phyloP scores from a whole-genome alignment of 2,113 vertebrate genomes.

The Odocoileus virginianus region DNA sequence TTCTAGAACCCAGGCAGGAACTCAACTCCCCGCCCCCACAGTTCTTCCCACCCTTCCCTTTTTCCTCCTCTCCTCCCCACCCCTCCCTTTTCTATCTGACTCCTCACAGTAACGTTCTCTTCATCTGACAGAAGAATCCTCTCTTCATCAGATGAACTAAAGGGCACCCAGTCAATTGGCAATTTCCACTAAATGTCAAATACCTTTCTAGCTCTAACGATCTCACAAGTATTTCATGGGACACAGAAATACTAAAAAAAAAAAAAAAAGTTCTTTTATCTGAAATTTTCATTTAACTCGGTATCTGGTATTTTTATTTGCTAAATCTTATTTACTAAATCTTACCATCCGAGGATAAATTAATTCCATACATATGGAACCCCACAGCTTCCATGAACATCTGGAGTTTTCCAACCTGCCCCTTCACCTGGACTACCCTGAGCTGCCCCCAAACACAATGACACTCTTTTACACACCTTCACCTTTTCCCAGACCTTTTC shows the following conservation, averaged over 20 bases:
- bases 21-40: background rate
- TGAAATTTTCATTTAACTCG: background rate
- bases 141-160: background rate
- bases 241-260: background rate
- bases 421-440: background rate
- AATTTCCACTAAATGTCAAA: background rate
- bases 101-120: background rate
- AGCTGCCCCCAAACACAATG: background rate
- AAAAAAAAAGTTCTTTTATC: background rate
- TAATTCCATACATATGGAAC: background rate
- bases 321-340: background rate
- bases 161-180: background rate
- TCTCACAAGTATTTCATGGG: background rate
- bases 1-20: too few species aligned
- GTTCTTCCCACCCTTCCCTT: background rate
- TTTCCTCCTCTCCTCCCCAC: too few species aligned
- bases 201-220: background rate
- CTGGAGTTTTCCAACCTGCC: background rate
- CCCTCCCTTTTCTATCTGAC: too few species aligned
- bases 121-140: background rate
- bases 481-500: background rate
- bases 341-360: fast-evolving
- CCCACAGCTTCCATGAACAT: fast-evolving
- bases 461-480: background rate
- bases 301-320: background rate